Evolutionary conservation across 2,113 vertebrate species (phyloP).

Genomic region (Orycteropus afer): DNA sequence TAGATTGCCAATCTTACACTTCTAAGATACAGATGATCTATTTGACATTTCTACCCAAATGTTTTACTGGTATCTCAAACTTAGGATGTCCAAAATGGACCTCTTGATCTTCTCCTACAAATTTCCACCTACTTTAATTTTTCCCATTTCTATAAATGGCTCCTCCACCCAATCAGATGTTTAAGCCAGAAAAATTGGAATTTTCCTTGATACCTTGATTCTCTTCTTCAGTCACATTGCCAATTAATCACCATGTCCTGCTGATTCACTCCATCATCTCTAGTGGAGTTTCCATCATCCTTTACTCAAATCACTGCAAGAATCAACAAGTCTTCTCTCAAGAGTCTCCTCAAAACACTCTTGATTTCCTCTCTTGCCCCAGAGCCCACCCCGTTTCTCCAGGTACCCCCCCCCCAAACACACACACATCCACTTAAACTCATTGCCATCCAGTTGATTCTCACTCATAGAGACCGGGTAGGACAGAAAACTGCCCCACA

Average conservation of each 20-base stretch:
- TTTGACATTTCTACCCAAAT: neutral
- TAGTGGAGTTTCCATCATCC: neutral
- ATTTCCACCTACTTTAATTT: neutral
- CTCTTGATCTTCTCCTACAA: neutral
- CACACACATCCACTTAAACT: neutral
- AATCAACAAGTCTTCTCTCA: too few relatives aligned
- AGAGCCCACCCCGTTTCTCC: accelerated
- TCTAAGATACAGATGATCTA: neutral
- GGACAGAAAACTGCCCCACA: too few relatives aligned
- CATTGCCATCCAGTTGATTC: too few relatives aligned
- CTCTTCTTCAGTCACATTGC: neutral
- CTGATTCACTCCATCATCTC: neutral
- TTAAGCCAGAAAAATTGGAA: neutral
- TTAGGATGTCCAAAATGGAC: neutral
- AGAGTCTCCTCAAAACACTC: too few relatives aligned
- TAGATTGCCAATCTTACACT: too few relatives aligned
- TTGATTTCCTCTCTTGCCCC: neutral
- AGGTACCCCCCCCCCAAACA: neutral
- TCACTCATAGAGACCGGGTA: too few relatives aligned
- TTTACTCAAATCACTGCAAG: neutral
- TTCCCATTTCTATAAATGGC: neutral
- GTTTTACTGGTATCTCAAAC: neutral
- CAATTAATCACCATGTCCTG: neutral
- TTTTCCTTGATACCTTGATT: neutral
- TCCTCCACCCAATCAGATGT: neutral